Base-by-base conservation (phyloP, 64 coral and sea anemone genomes). In the Actinia equina region DNA sequence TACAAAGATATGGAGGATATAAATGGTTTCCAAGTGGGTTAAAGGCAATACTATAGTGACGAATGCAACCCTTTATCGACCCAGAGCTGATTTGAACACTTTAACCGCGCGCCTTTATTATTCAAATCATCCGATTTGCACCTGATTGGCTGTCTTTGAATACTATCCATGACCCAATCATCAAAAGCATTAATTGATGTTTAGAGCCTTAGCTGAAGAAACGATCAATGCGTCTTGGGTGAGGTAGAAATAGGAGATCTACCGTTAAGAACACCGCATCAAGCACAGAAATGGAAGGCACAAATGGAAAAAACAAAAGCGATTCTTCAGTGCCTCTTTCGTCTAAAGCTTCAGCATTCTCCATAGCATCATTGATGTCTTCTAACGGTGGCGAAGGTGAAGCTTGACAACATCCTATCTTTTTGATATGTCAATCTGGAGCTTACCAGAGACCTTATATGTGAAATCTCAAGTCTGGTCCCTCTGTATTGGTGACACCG, bases 311-410 rank as follows among this genome's bases (percentile, higher is more conserved):
- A 20, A 80, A 11, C 52, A 78, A 71, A 44, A 63, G n/a, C 43
- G 52, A 91, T 56, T 51, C 83, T 17, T 25, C 71, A 44, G 27
- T 57, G 52, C 59, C 86, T 49, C 82, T 99, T 81, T 99, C 97
- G 10, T 81, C 88, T 6, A 94, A 93, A 65, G 97, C 97, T 71
- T 95, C 93, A 5, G 97, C 97, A 16, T 99, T 99, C 85, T 99
- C 97, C 22, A 99, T 99, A 27, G 97, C 88, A 41, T 99, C 93
- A 10, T 71, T 99, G 54, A 99, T 99, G 52, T 94, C 97, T 41
- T 87, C 76, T 17, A 88, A 93, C 41, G 89, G 64, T 87, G 71
- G 56, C 63, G 89, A 74, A 80, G 87, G 54, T 61, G 79, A 23
- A 76, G 54, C 84, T 84, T 89, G 82, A 88, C 46, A 59, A 78